Evolutionary conservation across 2,888 invertebrate species (phyloP), one percentile per base, ranked within the genome.

Genomic region (Dynastes hyllus): DNA sequence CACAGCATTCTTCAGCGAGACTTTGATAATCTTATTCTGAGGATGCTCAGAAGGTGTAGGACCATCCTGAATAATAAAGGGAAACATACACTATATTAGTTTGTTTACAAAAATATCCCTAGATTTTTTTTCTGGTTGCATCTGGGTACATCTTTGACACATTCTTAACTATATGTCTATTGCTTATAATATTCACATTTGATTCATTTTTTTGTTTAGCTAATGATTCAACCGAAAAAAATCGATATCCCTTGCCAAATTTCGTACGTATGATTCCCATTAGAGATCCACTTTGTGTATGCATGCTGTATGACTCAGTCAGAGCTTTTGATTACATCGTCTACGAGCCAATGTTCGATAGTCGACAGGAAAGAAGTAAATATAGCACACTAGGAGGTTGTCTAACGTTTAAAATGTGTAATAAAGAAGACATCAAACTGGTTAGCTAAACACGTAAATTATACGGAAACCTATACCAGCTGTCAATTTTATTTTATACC

Each of bases 371-470:
- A 22, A 58, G 22, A 58, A 58, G 16, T 22, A 58, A 58, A 58
- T 58, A 22, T 22, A 58, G 55, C 45, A 11, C 45, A 11, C 45
- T 45, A 58, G 55, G 22, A 58, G 16, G 22, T 22, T 58, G 55
- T 16, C 55, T 58, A 58, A 58, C 55, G 22, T 58, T 16, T 45
- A 45, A 45, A 45, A 11, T 45, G 11, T 11, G 22, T 22, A 58
- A 58, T 58, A 58, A 58, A 58, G 55, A 58, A 22, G 55, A 58
- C n/a, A 55, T 55, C 55, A 22, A 55, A 22, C 22, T 16, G n/a
- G 16, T 16, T 55, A 45, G 45, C 45, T 45, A 45, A 2, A 45
- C 11, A 13, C 16, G 16, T 53, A 53, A 53, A 53, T 16, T 55
- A 16, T 45, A 5, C 32, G n/a, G 8, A 58, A 22, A 58, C 8